These are phyloP conservation scores for Scrobipalpa costella DNA, from an alignment of 2,888 invertebrate genomes.

Conservation along the genomic window DNA sequence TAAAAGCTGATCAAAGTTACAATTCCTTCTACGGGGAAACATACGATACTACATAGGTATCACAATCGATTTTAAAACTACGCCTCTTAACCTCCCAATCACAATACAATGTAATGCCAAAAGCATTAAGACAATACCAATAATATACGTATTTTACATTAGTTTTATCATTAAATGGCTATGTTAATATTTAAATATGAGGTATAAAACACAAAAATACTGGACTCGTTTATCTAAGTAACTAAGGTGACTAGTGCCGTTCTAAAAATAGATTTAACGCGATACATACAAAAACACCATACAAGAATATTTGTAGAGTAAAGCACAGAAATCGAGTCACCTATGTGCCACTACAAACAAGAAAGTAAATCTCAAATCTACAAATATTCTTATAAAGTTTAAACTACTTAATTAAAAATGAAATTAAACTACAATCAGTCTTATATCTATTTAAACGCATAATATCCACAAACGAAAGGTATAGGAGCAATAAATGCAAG, in stretches of 20 bases:
- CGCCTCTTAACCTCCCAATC: slow-evolving; percentile 13
- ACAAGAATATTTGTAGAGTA: not conserved
- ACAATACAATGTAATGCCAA: slow-evolving; percentile 23
- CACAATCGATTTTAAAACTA: slow-evolving; percentile 58
- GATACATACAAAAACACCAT: slow-evolving; percentile 30
- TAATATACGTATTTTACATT: slow-evolving; percentile 20
- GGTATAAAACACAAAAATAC: slow-evolving; percentile 46
- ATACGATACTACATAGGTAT: slow-evolving; percentile 58
- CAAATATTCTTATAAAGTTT: not conserved
- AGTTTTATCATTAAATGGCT: slow-evolving; percentile 21
- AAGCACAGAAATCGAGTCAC: too few relatives aligned
- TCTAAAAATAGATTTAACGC: slow-evolving; percentile 45
- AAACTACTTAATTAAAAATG: slow-evolving; percentile 38
- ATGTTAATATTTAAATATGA: slow-evolving; percentile 43
- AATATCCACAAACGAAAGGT: slow-evolving; percentile 25
- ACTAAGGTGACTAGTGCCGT: slow-evolving; percentile 60
- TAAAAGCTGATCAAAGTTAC: slow-evolving; percentile 35
- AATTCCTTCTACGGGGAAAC: slow-evolving; percentile 54
- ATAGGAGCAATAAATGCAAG: slow-evolving; percentile 35
- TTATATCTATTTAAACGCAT: slow-evolving; percentile 70
- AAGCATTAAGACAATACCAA: slow-evolving; percentile 21
- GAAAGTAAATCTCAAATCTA: not conserved
- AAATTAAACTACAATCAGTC: slow-evolving; percentile 73
- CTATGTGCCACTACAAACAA: too few relatives aligned
- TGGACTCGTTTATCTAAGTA: slow-evolving; percentile 19